Evolutionary conservation across 2,888 invertebrate species (phyloP), one percentile per base, ranked within the genome.

Genomic region (Parnassius smintheus): DNA sequence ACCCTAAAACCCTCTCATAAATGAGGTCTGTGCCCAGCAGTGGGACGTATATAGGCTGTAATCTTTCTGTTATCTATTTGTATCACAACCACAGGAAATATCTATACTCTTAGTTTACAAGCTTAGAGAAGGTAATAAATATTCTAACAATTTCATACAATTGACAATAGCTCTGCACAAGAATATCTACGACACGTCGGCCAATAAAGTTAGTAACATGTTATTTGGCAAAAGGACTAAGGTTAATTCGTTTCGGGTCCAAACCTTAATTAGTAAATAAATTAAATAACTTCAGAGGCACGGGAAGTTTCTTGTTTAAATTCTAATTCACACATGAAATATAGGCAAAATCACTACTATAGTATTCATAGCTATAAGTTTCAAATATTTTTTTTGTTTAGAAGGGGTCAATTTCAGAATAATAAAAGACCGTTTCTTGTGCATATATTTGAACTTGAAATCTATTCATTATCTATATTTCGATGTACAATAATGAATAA

Each of bases 81-180:
- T 18, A 18, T 63, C 63, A 63, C 63, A 63, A 63, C 63, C 63
- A 59, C 51, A 55, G 55, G 63, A 56, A 62, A 51, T 63, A 13
- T 11, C n/a, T 11, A 12, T 7, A 46, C 46, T n/a, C 46, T 11
- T 12, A 46, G n/a, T 48, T 48, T 49, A 55, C 9, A 35, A 52
- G 42, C 8, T 53, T 48, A 11, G 35, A 42, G 41, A 49, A 62
- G 44, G 57, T 54, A n/a, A 53, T 44, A 58, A 48, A n/a, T 10
- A 8, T 48, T 49, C 11, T 44, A 62, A 57, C 25, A 51, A 13
- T 12, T 46, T 12, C 3, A n/a, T 46, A 46, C 12, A 46, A n/a
- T 11, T 11, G n/a, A 46, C 11, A 46, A n/a, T 54, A 58, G 18
- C 50, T 41, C 13, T 10, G 48, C 58, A 62, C 45, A 62, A 62